Percentiles rank a stretch among this genome's conserved stretches.
Evolutionary conservation across 2,888 invertebrate genomes (phyloP).

Genomic region (Chesias legatella): DNA sequence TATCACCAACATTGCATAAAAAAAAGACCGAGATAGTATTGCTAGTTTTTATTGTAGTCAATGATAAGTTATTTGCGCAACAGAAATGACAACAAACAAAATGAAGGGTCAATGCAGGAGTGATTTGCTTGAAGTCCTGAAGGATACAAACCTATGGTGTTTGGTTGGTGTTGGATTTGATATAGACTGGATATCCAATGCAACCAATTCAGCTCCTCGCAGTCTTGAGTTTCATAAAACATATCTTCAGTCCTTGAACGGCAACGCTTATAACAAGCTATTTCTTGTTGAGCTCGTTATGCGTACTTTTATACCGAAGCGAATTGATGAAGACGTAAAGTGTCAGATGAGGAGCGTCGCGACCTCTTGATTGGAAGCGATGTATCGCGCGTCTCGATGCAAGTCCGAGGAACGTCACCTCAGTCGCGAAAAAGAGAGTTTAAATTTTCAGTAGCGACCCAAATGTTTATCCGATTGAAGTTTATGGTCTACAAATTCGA

Average conservation of each 20-base stretch:
- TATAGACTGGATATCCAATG: no score
- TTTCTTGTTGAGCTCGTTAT: slow-evolving; percentile 2
- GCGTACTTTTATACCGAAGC: slow-evolving; percentile 45
- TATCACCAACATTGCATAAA: no score
- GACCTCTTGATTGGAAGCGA: slow-evolving; percentile 56
- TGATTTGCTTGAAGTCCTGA: no score
- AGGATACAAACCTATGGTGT: no score
- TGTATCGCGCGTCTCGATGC: slow-evolving; percentile 34
- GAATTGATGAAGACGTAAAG: slow-evolving; percentile 57
- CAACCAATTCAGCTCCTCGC: no score
- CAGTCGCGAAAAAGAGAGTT: not conserved
- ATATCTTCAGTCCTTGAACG: slow-evolving; percentile 1
- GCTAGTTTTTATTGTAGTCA: no score
- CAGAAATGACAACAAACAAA: no score
- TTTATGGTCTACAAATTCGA: no score
- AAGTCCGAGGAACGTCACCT: slow-evolving; percentile 37
- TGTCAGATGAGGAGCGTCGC: slow-evolving; percentile 51
- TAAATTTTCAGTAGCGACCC: not conserved
- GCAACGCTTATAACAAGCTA: not conserved
- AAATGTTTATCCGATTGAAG: not conserved
- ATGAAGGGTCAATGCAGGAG: no score
- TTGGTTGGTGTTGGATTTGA: no score
- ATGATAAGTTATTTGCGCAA: no score
- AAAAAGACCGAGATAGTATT: no score
- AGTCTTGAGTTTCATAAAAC: not conserved